Conservation (phyloP, 1,140 invertebrate species). For the Anastrepha ludens region DNA sequence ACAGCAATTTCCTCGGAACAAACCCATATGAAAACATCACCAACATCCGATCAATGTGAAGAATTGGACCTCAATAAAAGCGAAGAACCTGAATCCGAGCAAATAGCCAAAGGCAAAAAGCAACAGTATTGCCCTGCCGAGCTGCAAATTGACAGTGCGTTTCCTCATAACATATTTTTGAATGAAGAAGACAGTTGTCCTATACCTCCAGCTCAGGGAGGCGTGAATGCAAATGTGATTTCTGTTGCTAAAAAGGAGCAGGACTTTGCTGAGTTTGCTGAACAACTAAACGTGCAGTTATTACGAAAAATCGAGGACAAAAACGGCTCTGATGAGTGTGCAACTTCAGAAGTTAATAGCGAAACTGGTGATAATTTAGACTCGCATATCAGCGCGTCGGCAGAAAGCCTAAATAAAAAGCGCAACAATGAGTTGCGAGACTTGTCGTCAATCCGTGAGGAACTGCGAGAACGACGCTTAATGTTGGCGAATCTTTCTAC, state of each 20-base stretch:
- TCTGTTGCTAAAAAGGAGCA: constrained; percentile 66
- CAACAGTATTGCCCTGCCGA: constrained; percentile 65
- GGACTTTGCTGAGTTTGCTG: constrained; percentile 85
- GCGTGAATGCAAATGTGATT: constrained; percentile 45
- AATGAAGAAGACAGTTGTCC: constrained; percentile 68
- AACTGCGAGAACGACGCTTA: constrained; percentile 75
- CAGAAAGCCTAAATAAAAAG: constrained; percentile 58
- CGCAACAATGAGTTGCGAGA: constrained; percentile 76
- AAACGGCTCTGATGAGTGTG: constrained; percentile 64
- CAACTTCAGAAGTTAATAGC: constrained; percentile 65
- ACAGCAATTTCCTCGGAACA: neutral
- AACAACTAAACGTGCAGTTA: constrained; percentile 84
- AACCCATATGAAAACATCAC: neutral
- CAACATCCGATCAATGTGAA: constrained; percentile 57
- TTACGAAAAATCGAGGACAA: constrained; percentile 85
- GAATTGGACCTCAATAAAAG: constrained; percentile 53
- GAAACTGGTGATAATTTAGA: constrained; percentile 62
- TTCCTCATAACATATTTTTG: constrained; percentile 66
- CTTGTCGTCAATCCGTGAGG: constrained; percentile 77
- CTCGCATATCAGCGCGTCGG: constrained; percentile 10
- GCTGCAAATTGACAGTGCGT: constrained; percentile 63
- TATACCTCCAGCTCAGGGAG: constrained; percentile 60
- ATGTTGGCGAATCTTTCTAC: constrained; percentile 75
- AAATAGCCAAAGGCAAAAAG: constrained; percentile 56
- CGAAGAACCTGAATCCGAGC: neutral